These are phyloP conservation scores for Proteles cristata DNA, from an alignment of 2,113 vertebrate genomes.

Conservation along the genomic window DNA sequence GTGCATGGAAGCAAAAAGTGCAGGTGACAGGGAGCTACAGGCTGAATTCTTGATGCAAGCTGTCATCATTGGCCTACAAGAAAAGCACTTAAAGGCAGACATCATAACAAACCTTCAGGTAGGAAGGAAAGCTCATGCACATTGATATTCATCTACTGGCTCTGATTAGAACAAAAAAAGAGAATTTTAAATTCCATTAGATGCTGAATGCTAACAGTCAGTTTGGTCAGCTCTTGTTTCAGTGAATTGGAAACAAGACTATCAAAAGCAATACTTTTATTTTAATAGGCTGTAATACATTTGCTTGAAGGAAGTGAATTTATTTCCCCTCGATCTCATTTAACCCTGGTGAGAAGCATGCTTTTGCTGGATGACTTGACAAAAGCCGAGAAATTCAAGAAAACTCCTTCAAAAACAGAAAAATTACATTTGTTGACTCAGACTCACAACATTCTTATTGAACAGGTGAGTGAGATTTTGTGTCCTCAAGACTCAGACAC, in stretches of 20 bases:
- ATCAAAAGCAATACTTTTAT: conserved; percentile 32
- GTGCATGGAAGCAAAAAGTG: conserved; percentile 88
- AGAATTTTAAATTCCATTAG: not conserved
- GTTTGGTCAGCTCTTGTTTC: not conserved
- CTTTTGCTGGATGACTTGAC: conserved; percentile 87
- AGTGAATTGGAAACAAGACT: not conserved
- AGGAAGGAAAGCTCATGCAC: conserved; percentile 30
- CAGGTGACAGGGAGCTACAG: conserved; percentile 89
- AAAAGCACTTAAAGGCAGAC: conserved; percentile 85
- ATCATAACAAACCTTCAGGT: conserved; percentile 90
- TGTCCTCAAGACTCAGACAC: conserved; percentile 16
- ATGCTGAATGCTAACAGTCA: not conserved
- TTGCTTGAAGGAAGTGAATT: conserved; percentile 84
- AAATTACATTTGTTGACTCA: conserved; percentile 78
- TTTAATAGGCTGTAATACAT: conserved; percentile 84
- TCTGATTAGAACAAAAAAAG: not conserved
- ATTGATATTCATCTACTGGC: not conserved
- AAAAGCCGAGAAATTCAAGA: conserved; percentile 68
- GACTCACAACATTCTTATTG: conserved; percentile 84
- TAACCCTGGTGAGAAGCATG: conserved; percentile 85
- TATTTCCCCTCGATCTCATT: conserved; percentile 83
- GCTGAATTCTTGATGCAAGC: conserved; percentile 91
- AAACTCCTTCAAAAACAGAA: conserved; percentile 71
- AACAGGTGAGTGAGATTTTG: conserved; percentile 83
- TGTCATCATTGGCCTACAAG: conserved; percentile 87